Percentiles rank a stretch among this genome's conserved stretches.
These are phyloP conservation scores for Scaptodrosophila latifasciaeformis DNA, from an alignment of 2,888 invertebrate species.

Conservation along the genomic window DNA sequence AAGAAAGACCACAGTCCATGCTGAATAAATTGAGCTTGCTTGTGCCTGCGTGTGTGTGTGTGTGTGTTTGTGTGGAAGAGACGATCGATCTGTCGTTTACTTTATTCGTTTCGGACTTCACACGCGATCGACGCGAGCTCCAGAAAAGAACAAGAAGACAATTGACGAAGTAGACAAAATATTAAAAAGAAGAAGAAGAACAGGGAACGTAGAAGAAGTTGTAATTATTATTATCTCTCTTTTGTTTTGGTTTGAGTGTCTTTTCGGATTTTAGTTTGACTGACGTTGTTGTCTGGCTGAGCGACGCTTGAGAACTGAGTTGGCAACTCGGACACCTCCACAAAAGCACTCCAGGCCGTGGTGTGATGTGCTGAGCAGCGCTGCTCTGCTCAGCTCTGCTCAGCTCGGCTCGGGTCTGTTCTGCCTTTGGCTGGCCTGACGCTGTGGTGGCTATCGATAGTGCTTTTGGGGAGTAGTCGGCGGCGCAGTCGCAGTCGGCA, in stretches of 20 bases:
- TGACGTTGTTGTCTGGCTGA: slow-evolving; percentile 42
- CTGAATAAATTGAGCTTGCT: slow-evolving; percentile 1
- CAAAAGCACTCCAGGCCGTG: neutral
- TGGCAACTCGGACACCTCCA: neutral
- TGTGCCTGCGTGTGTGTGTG: no score
- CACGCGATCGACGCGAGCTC: neutral
- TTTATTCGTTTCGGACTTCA: no score
- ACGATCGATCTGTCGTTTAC: no score
- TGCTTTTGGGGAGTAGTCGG: no score
- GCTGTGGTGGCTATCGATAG: neutral
- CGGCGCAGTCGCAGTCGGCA: slow-evolving; percentile 11
- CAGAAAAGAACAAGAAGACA: neutral
- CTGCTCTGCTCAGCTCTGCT: no score
- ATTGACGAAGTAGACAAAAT: neutral
- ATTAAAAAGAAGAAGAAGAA: no score
- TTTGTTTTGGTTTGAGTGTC: slow-evolving; percentile 6
- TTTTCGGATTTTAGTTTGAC: neutral
- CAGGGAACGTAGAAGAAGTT: neutral
- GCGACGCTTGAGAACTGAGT: slow-evolving; percentile 51
- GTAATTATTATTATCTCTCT: slow-evolving; percentile 1
- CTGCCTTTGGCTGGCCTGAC: neutral
- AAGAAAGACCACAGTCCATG: neutral
- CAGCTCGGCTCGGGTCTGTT: no score
- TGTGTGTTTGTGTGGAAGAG: no score
- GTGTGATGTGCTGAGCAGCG: neutral